A percentile compares a stretch with the other conserved stretches of the same genome.
These are phyloP conservation scores for Melolontha melolontha DNA, from an alignment of 2,888 invertebrate species.

Conservation along the genomic window DNA sequence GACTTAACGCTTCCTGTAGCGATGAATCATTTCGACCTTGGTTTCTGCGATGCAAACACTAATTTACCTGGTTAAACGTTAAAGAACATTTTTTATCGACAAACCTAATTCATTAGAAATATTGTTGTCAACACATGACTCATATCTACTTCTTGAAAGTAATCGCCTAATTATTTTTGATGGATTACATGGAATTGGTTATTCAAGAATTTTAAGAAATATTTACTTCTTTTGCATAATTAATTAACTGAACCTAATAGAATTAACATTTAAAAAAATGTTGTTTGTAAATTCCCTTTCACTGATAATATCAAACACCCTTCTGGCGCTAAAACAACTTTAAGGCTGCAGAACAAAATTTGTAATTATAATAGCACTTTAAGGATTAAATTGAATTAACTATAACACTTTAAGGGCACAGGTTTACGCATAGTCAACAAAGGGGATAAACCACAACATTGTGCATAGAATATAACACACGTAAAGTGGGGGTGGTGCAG, in stretches of 20 bases:
- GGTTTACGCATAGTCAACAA: conserved; percentile 37
- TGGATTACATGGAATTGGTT: too few species aligned
- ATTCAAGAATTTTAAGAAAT: too few species aligned
- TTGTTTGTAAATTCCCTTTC: too few species aligned
- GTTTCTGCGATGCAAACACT: conserved; percentile 36
- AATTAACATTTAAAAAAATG: too few species aligned
- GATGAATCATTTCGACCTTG: conserved; percentile 45
- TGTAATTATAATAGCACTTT: not conserved
- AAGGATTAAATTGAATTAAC: conserved; percentile 23
- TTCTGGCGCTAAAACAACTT: not conserved
- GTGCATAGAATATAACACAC: conserved; percentile 5
- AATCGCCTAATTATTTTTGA: too few species aligned
- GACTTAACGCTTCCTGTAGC: conserved; percentile 46
- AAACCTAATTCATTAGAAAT: not conserved
- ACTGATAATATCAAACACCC: not conserved
- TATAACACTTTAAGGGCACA: conserved; percentile 4
- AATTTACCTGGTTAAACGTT: not conserved
- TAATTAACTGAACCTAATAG: too few species aligned
- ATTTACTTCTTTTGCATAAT: too few species aligned
- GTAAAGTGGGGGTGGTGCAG: conserved; percentile 40
- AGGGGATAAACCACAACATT: conserved; percentile 41
- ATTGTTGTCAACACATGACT: conserved; percentile 19
- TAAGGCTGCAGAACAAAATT: not conserved
- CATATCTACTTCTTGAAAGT: too few species aligned
- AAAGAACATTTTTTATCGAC: not conserved